Conservation (phyloP, 2,797 vertebrate genomes). For the Eidolon dupreanum region DNA sequence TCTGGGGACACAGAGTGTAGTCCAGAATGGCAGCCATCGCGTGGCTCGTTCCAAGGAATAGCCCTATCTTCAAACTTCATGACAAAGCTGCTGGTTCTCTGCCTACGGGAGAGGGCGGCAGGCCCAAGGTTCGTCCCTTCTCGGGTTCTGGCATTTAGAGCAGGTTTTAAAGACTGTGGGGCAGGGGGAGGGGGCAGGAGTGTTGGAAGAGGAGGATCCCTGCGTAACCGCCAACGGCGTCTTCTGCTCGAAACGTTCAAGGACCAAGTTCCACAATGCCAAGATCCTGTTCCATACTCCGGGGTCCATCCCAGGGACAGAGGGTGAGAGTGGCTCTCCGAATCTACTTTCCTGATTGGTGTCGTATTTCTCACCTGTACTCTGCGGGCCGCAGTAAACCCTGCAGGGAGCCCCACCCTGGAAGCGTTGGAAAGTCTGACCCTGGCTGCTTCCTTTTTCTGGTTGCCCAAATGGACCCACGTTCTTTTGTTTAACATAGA, state of each 20-base stretch:
- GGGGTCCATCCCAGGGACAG: background rate
- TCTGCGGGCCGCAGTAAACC: background rate
- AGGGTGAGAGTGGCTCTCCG: background rate
- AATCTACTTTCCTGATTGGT: background rate
- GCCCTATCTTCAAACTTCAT: background rate
- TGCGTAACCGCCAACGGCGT: background rate
- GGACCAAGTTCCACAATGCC: background rate
- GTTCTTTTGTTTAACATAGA: background rate
- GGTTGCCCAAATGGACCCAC: fast-evolving
- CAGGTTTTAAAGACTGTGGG: background rate
- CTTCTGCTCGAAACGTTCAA: background rate
- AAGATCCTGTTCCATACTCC: background rate
- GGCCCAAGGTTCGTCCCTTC: background rate
- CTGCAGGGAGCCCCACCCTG: too few species aligned
- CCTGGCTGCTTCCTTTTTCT: background rate
- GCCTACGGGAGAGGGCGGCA: background rate
- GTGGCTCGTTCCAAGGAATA: background rate
- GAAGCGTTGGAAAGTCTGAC: background rate
- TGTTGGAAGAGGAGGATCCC: background rate
- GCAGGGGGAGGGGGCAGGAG: background rate
- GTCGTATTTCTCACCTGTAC: background rate
- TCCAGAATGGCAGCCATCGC: background rate
- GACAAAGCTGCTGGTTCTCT: background rate
- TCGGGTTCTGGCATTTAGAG: background rate
- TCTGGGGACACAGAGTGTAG: background rate